A percentile compares a stretch with the other conserved stretches of the same genome.
Evolutionary conservation across 2,797 vertebrate species (phyloP).

Genomic region (Pseudopleuronectes americanus): DNA sequence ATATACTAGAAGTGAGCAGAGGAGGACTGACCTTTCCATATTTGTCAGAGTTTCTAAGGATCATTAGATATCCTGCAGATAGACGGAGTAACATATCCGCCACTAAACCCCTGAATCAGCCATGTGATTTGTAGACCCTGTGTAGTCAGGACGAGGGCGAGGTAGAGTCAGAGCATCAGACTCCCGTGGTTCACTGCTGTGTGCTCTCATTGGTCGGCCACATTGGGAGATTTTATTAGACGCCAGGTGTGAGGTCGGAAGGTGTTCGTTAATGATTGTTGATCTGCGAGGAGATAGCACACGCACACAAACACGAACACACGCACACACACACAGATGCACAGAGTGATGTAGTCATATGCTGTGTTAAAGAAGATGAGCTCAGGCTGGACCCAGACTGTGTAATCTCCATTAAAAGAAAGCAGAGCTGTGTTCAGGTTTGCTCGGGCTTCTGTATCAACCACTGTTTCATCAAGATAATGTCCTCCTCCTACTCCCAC

Average conservation of each 20-base stretch:
- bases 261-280: conserved; percentile 58
- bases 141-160: conserved; percentile 10
- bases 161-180: conserved; percentile 16
- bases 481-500: conserved; percentile 50
- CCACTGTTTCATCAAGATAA: conserved; percentile 83
- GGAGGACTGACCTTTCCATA: background rate
- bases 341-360: conserved; percentile 30
- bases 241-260: conserved; percentile 73
- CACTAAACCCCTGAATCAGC: conserved; percentile 32
- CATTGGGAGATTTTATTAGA: conserved; percentile 70
- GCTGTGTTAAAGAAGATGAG: conserved; percentile 72
- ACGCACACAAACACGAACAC: conserved; percentile 40
- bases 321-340: conserved; percentile 5
- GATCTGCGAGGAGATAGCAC: conserved; percentile 62
- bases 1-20: background rate
- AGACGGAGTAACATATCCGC: conserved; percentile 4
- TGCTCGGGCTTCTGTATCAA: conserved; percentile 68
- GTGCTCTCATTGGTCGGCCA: conserved; percentile 44
- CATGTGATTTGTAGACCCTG: conserved; percentile 50
- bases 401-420: conserved; percentile 80
- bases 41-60: conserved; percentile 1
- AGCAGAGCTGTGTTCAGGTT: conserved; percentile 72
- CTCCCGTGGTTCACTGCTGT: background rate
- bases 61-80: conserved; percentile 15
- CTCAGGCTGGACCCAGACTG: conserved; percentile 67